Evolutionary conservation across 1,140 invertebrate species (phyloP), one percentile per base, ranked within the genome.

Genomic region (Penaeus chinensis): DNA sequence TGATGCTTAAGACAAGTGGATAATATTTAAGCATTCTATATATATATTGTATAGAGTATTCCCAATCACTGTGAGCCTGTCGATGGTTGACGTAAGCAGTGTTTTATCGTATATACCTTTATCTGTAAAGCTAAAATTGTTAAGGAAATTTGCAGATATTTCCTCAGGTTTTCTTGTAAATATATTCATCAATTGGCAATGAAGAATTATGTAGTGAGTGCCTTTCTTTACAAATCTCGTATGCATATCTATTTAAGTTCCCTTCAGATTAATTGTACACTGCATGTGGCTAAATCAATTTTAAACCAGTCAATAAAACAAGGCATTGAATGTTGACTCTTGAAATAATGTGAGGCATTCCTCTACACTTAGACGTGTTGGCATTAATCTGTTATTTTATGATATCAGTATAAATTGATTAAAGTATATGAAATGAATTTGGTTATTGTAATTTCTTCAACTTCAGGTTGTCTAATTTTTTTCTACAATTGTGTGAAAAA

Each of bases 131-230:
- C 37, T 65, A 82, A 82, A 66, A 69, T 82, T 54, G 54, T 69
- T 65, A 66, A 66, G 81, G 81, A 82, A 82, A 66, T 82, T 82
- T 66, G 62, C 63, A 69, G 80, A 71, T 66, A 65, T 71, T 86
- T 86, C 84, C 84, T 86, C 84, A 86, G 84, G 84, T 86, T 86
- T 86, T 79, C 42, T 81, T 86, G 84, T 86, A 86, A 65, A 86
- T 86, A 86, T 61, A 18, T 79, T 65, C n/a, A 42, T 63, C 63
- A 47, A 71, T 80, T 80, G 63, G 84, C 77, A 47, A 69, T 86
- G n/a, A 69, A 62, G 78, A 65, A 76, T 74, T 82, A 27, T 87
- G 79, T 87, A 83, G 86, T 65, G 86, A 77, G 86, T 87, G 86
- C 80, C 85, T 87, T 87, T 82, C 85, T 87, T 74, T 82, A 82